Conservation (phyloP, 1,140 invertebrate genomes). For the Microplitis mediator region DNA sequence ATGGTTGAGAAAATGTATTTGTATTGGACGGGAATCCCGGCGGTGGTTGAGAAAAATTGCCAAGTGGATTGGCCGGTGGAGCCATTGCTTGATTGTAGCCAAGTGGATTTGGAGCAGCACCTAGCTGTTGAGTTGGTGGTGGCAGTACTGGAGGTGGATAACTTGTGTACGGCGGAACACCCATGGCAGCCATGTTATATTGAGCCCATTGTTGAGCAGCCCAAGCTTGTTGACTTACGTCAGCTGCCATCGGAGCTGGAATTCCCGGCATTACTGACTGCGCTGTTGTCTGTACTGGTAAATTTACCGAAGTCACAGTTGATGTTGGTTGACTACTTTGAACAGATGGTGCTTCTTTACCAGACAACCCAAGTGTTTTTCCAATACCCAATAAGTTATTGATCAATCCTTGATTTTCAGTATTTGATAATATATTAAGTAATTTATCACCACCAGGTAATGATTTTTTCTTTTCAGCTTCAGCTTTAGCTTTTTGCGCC, state of each 20-base stretch:
- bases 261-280: conserved; percentile 29
- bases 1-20: neutral
- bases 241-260: conserved; percentile 38
- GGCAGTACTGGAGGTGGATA: conserved; percentile 19
- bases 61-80: conserved; percentile 25
- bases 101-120: neutral
- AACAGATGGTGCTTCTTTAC: conserved; percentile 43
- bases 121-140: conserved; percentile 19
- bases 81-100: conserved; percentile 30
- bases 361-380: conserved; percentile 56
- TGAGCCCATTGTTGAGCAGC: conserved; percentile 54
- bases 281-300: conserved; percentile 15
- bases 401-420: conserved; percentile 57
- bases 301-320: conserved; percentile 20
- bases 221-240: conserved; percentile 48
- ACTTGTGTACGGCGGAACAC: conserved; percentile 17
- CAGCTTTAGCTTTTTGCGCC: conserved; percentile 50
- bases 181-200: conserved; percentile 46
- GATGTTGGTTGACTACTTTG: conserved; percentile 17
- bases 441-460: conserved; percentile 58
- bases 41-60: conserved; percentile 40
- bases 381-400: conserved; percentile 60
- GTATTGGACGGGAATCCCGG: conserved; percentile 33
- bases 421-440: conserved; percentile 56
- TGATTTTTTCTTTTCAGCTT: conserved; percentile 48